Evolutionary conservation across 2,888 invertebrate genomes (phyloP).

Genomic region (Hemithea aestivaria): DNA sequence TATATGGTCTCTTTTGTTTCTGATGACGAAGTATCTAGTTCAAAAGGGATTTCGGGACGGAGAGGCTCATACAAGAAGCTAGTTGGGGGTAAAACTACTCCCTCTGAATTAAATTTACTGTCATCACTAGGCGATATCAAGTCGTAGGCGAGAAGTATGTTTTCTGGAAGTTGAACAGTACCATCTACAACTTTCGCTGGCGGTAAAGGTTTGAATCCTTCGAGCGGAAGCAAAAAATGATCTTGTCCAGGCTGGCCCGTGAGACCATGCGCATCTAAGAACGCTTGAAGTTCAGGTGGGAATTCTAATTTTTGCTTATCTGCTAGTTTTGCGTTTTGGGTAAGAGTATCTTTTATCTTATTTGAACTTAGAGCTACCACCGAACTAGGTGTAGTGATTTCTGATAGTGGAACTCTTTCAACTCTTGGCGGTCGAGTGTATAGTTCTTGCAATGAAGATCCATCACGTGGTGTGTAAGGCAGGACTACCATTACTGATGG

Average conservation of each 20-base stretch:
- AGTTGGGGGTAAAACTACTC: slow-evolving; percentile 36
- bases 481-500: slow-evolving; percentile 82
- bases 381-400: slow-evolving; percentile 51
- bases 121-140: slow-evolving; percentile 51
- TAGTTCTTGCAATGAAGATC: slow-evolving; percentile 79
- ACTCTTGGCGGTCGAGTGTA: slow-evolving; percentile 83
- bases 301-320: slow-evolving; percentile 45
- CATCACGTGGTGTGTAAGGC: slow-evolving; percentile 80
- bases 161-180: slow-evolving; percentile 64
- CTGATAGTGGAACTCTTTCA: slow-evolving; percentile 68
- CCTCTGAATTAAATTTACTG: slow-evolving; percentile 29
- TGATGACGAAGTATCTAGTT: slow-evolving; percentile 64
- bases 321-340: slow-evolving; percentile 40
- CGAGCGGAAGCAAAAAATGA: slow-evolving; percentile 62
- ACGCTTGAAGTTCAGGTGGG: slow-evolving; percentile 61
- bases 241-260: slow-evolving; percentile 59
- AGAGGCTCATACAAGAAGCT: slow-evolving; percentile 64
- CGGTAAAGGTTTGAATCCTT: slow-evolving; percentile 69
- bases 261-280: slow-evolving; percentile 63
- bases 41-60: slow-evolving; percentile 56
- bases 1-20: slow-evolving; percentile 51
- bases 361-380: slow-evolving; percentile 34
- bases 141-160: slow-evolving; percentile 64
- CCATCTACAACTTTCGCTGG: slow-evolving; percentile 61
- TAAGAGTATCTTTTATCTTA: slow-evolving; percentile 40